Percentiles rank a stretch among this genome's conserved stretches.
Evolutionary conservation across 1,140 invertebrate genomes (phyloP).

Genomic region (Delia radicum): DNA sequence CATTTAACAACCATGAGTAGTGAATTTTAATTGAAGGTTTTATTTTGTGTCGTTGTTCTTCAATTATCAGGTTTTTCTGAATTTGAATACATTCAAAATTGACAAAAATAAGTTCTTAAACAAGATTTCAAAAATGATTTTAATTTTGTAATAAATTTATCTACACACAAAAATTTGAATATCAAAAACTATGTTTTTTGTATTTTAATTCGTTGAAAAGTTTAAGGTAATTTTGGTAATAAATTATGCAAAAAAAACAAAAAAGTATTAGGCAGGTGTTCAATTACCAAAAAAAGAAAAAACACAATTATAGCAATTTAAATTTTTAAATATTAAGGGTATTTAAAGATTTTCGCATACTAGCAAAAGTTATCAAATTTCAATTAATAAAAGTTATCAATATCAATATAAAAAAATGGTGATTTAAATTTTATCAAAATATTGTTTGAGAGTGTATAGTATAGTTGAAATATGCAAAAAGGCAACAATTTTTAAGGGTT

Average conservation of each 20-base stretch:
- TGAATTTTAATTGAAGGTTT: constrained; percentile 1
- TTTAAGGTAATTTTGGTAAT: background rate
- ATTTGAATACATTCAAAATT: too few species aligned
- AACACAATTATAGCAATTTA: too few species aligned
- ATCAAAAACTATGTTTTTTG: background rate
- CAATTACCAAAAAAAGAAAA: background rate
- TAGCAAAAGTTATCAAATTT: too few species aligned
- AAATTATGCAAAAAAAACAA: background rate
- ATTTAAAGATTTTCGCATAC: too few species aligned
- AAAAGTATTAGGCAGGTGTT: background rate
- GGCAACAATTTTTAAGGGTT: too few species aligned
- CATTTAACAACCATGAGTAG: background rate
- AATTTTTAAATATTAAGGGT: too few species aligned
- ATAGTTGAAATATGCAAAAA: too few species aligned
- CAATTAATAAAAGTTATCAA: too few species aligned
- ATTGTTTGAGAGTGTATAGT: too few species aligned
- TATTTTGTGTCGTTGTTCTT: background rate
- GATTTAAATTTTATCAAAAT: too few species aligned
- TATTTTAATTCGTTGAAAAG: background rate
- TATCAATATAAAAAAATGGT: too few species aligned
- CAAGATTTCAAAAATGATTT: background rate
- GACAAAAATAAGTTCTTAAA: background rate
- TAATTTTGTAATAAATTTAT: background rate
- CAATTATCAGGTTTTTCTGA: background rate
- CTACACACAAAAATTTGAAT: background rate